phyloP scores from a whole-genome alignment of 2,888 invertebrate species.

The Petrolisthes manimaculis region DNA sequence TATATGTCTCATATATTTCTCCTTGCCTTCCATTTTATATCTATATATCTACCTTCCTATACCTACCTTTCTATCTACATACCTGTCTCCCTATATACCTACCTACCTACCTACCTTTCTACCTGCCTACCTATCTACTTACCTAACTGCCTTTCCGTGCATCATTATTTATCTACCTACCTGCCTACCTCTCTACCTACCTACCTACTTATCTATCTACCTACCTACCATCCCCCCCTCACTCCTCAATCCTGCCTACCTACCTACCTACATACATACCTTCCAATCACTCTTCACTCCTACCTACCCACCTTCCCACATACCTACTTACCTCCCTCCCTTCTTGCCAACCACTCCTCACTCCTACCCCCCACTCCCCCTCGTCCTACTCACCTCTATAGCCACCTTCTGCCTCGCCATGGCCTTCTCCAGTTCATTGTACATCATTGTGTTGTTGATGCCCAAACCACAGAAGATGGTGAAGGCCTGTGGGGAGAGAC shows the following conservation, averaged over 20 bases:
- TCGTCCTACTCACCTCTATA: slow-evolving; percentile 71
- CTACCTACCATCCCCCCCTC: too few relatives aligned
- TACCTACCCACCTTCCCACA: not conserved
- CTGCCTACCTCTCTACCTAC: too few relatives aligned
- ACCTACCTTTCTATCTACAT: not conserved
- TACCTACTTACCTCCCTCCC: not conserved
- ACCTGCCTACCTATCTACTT: not conserved
- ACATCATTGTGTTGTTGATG: slow-evolving; percentile 97
- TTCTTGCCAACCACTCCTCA: not conserved
- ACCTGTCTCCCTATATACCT: not conserved
- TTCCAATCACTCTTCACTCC: not conserved
- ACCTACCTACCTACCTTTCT: not conserved
- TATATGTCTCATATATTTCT: not conserved
- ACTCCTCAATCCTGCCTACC: too few relatives aligned
- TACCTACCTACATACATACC: not conserved
- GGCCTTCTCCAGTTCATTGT: slow-evolving; percentile 90
- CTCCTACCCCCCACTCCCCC: not conserved
- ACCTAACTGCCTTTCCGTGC: not conserved
- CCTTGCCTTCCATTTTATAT: not conserved
- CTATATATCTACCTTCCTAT: not conserved
- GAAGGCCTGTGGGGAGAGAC: slow-evolving; percentile 87
- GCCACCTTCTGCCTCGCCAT: slow-evolving; percentile 71
- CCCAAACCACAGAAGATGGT: slow-evolving; percentile 96
- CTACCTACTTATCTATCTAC: not conserved
- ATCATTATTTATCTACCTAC: not conserved